phyloP scores from a whole-genome alignment of 2,113 vertebrate species.

The Piliocolobus tephrosceles region DNA sequence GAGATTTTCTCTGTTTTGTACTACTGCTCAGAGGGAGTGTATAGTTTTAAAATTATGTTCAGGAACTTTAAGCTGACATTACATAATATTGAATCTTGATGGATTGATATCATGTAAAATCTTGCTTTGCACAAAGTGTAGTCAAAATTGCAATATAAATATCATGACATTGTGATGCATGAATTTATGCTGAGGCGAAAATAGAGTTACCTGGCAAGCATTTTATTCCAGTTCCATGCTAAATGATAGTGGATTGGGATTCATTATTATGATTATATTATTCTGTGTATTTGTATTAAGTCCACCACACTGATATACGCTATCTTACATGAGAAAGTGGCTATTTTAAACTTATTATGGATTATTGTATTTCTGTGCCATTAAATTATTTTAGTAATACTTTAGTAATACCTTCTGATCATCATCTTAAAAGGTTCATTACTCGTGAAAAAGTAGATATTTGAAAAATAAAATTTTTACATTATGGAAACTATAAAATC shows the following conservation, averaged over 20 bases:
- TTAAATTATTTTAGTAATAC: background rate
- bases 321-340: background rate
- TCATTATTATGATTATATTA: background rate
- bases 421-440: background rate
- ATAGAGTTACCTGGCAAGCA: background rate
- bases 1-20: background rate
- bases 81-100: constrained; percentile 43
- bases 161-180: constrained; percentile 28
- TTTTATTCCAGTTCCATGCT: background rate
- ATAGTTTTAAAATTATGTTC: constrained; percentile 34
- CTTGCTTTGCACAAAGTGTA: background rate
- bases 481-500: background rate
- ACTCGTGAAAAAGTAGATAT: background rate
- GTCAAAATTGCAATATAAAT: constrained; percentile 42
- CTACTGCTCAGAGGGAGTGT: background rate
- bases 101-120: constrained; percentile 36
- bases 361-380: background rate
- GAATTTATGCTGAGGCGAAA: constrained; percentile 36
- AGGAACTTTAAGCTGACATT: constrained; percentile 32
- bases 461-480: background rate
- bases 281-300: background rate
- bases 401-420: background rate
- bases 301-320: background rate
- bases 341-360: background rate
- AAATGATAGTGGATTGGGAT: background rate